phyloP scores from a whole-genome alignment of 2,113 vertebrate genomes.

The Cyphomyrus discorhynchus region DNA sequence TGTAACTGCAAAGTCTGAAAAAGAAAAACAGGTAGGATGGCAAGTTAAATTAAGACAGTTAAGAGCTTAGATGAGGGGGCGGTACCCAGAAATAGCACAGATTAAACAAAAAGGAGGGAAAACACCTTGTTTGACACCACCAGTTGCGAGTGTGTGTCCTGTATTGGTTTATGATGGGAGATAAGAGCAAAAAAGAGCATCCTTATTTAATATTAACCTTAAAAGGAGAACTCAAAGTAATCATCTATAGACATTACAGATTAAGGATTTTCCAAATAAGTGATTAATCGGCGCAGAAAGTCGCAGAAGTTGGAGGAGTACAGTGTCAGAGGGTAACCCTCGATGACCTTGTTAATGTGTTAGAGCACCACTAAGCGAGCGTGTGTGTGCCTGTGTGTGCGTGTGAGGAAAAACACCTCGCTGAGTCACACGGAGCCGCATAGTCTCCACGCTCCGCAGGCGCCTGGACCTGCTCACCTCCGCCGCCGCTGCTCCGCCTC shows the following conservation, averaged over 20 bases:
- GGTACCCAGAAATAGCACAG: slow-evolving; percentile 15
- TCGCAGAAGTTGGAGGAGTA: background rate
- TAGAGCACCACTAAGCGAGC: background rate
- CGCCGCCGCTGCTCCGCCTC: background rate
- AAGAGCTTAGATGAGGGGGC: slow-evolving; percentile 8
- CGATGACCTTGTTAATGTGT: background rate
- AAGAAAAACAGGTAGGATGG: slow-evolving; percentile 4
- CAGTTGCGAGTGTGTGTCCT: background rate
- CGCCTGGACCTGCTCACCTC: background rate
- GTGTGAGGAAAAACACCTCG: background rate
- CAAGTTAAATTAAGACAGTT: slow-evolving; percentile 7
- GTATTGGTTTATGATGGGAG: background rate
- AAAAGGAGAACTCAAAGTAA: background rate
- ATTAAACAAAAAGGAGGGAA: slow-evolving; percentile 11
- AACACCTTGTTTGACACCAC: slow-evolving; percentile 9
- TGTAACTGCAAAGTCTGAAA: background rate
- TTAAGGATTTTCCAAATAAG: background rate
- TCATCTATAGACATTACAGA: background rate
- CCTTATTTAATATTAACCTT: background rate
- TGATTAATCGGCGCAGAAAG: background rate
- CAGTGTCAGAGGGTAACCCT: background rate
- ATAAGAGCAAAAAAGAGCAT: background rate
- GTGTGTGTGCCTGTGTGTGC: background rate
- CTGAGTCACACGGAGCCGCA: slow-evolving; percentile 8
- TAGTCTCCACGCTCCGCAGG: background rate